phyloP scores from a whole-genome alignment of 2,888 invertebrate species.

The Rotaria sp. region DNA sequence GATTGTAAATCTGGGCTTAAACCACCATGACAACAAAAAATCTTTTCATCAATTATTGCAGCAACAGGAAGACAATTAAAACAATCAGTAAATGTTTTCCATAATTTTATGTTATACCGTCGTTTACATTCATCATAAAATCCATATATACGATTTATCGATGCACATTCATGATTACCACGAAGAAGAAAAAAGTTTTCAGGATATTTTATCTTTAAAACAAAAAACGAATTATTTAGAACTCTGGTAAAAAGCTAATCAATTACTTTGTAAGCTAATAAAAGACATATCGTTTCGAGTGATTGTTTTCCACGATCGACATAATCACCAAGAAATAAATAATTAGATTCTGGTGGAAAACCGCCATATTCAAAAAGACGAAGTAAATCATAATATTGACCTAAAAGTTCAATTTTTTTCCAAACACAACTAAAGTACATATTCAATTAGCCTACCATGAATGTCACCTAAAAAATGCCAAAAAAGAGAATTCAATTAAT shows the following conservation, averaged over 20 bases:
- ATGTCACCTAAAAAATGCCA: background rate
- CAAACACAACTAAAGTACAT: background rate
- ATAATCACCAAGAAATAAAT: conserved; percentile 93
- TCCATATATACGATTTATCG: conserved; percentile 73
- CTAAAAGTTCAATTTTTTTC: conserved; percentile 45
- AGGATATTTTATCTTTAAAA: conserved; percentile 77
- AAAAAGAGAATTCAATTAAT: background rate
- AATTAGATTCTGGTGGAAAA: conserved; percentile 96
- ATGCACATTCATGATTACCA: conserved; percentile 61
- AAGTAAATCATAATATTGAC: conserved; percentile 89
- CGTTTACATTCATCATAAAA: conserved; percentile 75
- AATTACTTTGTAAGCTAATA: conserved; percentile 59
- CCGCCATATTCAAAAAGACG: conserved; percentile 96
- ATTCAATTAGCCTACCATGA: background rate
- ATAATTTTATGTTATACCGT: conserved; percentile 94
- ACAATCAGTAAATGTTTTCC: conserved; percentile 99
- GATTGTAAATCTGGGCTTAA: conserved; percentile 81
- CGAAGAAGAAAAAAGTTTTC: conserved; percentile 67
- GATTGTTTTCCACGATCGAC: conserved; percentile 95
- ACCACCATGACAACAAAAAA: conserved; percentile 70
- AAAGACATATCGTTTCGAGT: conserved; percentile 90
- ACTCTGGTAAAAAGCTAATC: too few species aligned
- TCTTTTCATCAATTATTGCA: conserved; percentile 82
- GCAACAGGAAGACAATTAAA: conserved; percentile 98
- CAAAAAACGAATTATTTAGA: background rate